phyloP scores from a whole-genome alignment of 2,888 invertebrate species.

The Drosophila anomelani region DNA sequence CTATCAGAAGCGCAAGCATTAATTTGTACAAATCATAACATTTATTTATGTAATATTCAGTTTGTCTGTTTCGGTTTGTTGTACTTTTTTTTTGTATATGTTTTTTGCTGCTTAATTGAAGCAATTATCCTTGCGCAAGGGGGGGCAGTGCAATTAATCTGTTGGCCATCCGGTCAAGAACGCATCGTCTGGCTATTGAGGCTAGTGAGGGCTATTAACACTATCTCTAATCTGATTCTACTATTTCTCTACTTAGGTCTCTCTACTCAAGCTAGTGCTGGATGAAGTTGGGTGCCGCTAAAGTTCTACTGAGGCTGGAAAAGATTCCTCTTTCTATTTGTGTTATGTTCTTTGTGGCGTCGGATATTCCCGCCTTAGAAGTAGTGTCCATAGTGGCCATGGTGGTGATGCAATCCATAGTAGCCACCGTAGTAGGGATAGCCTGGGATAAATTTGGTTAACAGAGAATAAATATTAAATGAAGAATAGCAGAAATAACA shows the following conservation, averaged over 20 bases:
- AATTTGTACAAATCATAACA: conserved; percentile 43
- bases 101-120: conserved; percentile 70
- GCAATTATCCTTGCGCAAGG: conserved; percentile 75
- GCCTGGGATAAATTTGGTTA: conserved; percentile 32
- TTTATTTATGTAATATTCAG: conserved; percentile 44
- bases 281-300: conserved; percentile 24
- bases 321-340: not conserved
- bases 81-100: conserved; percentile 12
- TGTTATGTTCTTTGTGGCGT: not conserved
- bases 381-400: conserved; percentile 81
- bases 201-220: conserved; percentile 39
- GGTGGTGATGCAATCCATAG: conserved; percentile 73
- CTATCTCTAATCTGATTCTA: conserved; percentile 25
- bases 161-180: conserved; percentile 58
- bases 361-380: conserved; percentile 54
- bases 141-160: conserved; percentile 65
- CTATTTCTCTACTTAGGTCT: conserved; percentile 18
- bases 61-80: conserved; percentile 18
- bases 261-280: conserved; percentile 29
- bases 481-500: not conserved
- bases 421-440: conserved; percentile 81
- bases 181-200: conserved; percentile 45
- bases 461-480: not conserved
- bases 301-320: conserved; percentile 32
- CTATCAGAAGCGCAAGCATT: conserved; percentile 45